Conservation (phyloP, 2,113 vertebrate genomes). For the Rhabdomys dilectus region DNA sequence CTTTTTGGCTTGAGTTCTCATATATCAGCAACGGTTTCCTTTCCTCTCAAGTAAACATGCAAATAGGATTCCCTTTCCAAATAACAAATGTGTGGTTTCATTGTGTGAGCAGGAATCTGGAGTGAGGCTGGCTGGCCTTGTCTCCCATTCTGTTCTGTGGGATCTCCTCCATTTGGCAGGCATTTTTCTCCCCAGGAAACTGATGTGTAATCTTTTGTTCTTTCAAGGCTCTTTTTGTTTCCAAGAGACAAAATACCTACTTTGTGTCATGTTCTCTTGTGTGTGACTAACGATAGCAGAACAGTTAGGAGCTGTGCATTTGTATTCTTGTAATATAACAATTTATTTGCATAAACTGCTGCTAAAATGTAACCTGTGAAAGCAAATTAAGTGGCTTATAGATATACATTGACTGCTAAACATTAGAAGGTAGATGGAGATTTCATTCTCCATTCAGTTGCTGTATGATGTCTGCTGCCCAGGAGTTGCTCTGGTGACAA, state of each 20-base stretch:
- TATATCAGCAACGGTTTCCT: slow-evolving; percentile 6
- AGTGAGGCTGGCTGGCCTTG: neutral
- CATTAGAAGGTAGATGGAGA: slow-evolving; percentile 8
- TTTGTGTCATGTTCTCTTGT: slow-evolving; percentile 66
- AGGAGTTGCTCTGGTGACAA: neutral
- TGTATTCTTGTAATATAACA: slow-evolving; percentile 81
- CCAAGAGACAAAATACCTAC: slow-evolving; percentile 76
- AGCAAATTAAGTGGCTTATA: slow-evolving; percentile 71
- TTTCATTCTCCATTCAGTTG: slow-evolving; percentile 38
- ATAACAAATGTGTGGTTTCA: slow-evolving; percentile 44
- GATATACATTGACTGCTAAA: slow-evolving; percentile 54
- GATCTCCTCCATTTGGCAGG: slow-evolving; percentile 68
- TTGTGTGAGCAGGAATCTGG: slow-evolving; percentile 9
- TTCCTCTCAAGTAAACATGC: slow-evolving; percentile 51
- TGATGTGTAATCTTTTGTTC: slow-evolving; percentile 69
- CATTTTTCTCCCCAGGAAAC: slow-evolving; percentile 42
- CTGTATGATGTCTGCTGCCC: neutral
- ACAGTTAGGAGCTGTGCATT: slow-evolving; percentile 60
- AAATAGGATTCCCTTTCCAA: slow-evolving; percentile 39
- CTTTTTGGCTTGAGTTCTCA: slow-evolving; percentile 58
- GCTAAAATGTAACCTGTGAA: slow-evolving; percentile 62
- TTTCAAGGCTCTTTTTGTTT: slow-evolving; percentile 68
- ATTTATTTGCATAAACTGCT: slow-evolving; percentile 76
- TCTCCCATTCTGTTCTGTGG: too few species aligned
- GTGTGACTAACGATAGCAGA: slow-evolving; percentile 68